Conservation (phyloP, 2,888 invertebrate species). For the Minunthozetes semirufus region DNA sequence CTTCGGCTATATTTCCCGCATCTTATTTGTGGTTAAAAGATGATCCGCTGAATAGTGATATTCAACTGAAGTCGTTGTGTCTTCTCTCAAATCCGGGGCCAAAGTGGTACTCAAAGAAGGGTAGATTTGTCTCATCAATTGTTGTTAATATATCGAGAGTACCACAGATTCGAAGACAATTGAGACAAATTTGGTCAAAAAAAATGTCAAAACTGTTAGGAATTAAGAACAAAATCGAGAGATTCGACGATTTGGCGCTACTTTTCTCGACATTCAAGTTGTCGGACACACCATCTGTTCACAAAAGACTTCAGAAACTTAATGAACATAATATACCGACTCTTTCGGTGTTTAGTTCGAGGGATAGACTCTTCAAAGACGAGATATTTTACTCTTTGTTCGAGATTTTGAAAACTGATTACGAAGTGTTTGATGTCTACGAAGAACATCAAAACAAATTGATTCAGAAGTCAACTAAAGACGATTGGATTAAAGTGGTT, state of each 20-base stretch:
- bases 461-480: not conserved
- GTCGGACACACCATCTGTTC: not conserved
- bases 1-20: slow-evolving; percentile 19
- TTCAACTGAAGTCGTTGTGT: slow-evolving; percentile 2
- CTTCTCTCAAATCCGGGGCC: slow-evolving; percentile 14
- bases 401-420: not conserved
- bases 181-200: not conserved
- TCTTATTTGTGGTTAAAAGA: slow-evolving; percentile 34
- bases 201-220: not conserved
- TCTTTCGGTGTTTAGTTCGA: slow-evolving; percentile 31
- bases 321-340: slow-evolving; percentile 27
- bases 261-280: not conserved
- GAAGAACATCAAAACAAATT: slow-evolving; percentile 34
- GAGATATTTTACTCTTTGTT: slow-evolving; percentile 32
- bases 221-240: not conserved
- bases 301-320: slow-evolving; percentile 20
- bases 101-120: not conserved
- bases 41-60: not conserved
- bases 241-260: not conserved
- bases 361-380: slow-evolving; percentile 29
- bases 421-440: slow-evolving; percentile 31
- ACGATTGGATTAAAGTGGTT: slow-evolving; percentile 34
- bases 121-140: not conserved
- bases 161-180: not conserved
- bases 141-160: not conserved